Base-by-base conservation (phyloP, 2,888 invertebrate species). In the Pseudococcus longispinus region DNA sequence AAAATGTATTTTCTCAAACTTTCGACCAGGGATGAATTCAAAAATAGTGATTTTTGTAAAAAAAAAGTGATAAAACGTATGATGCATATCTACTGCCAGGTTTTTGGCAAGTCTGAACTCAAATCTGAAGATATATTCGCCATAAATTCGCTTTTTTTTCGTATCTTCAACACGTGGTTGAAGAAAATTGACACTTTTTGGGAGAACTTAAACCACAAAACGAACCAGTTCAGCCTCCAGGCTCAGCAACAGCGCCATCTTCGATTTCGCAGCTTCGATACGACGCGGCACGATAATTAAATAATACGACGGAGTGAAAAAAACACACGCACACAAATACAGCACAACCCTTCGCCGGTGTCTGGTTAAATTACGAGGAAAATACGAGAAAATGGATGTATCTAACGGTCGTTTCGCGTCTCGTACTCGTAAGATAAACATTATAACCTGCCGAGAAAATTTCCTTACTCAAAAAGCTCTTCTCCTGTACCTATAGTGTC, bases 381-480 rank as follows among this genome's bases (percentile, higher is more conserved):
- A 80, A 80, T 80, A 80, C 42, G 42, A 37, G 37, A 80, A 80
- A 80, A 80, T 80, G 77, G 42, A 80, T 26, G 77, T 80, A 80
- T 37, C 77, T 23, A 60, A 60, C 9, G 37, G 42, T 42, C 77
- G 77, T 80, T 80, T 80, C 77, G 77, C 77, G 77, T 80, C 77
- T 80, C 42, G 55, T 60, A 60, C 77, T 80, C 42, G 55, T 60
- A 60, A 80, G 77, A 80, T 80, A 80, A 80, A 80, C 77, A 80
- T 80, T 80, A 80, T 80, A 37, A 80, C 32, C 42, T 29, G 70
- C 70, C 32, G 77, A 80, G 77, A 80, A 80, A 80, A 80, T 80
- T 80, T 80, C 77, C 42, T n/a, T 80, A 80, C 77, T 80, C 77
- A 20, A 80, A 80, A 80, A 42, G 74, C 74, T 74, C 77, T 42